Base-by-base conservation (phyloP, 2,113 vertebrate species). In the Xerus inauris region DNA sequence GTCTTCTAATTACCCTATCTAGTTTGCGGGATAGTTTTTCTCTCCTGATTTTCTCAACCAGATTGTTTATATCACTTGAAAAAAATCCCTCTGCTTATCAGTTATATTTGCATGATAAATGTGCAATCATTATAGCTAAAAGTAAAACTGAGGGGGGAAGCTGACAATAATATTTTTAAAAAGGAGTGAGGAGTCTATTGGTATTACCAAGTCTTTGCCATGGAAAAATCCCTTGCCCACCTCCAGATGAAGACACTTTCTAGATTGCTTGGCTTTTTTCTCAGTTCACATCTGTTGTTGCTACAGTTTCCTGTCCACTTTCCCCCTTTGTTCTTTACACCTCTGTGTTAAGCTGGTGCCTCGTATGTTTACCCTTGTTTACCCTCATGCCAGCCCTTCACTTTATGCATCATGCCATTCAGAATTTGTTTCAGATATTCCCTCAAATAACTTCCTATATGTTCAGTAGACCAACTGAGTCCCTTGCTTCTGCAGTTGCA, bases 21-120 rank as follows among this genome's bases (percentile, higher is more conserved):
- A n/a, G 87, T 96, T 91, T 87, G 82, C 91, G 88, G 79, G 88
- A 88, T 96, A 0, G 0, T 28, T 97, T 97, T 96, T 86, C 47
- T 94, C 35, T 89, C 87, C 80, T 94, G 5, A 81, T 97, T 94
- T 92, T 91, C 47, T 76, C 80, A 67, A 87, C n/a, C 26, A 97
- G 92, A 88, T 83, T 89, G 32, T 80, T 96, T 97, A 10, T 91
- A 72, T 59, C 51, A 91, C 97, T 87, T 94, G 89, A 97, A 97
- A 24, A 96, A 97, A 97, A 24, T 49, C 49, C 94, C 89, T 91
- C 57, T 96, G 19, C 9, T 94, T 89, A 96, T 81, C 64, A 80
- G 30, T 84, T 97, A 4, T 80, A 84, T 96, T 96, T 97, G 54
- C 89, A 72, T 97, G 95, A 62, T 51, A n/a, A 89, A 8, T 65